Evolutionary conservation across 2,888 invertebrate species (phyloP), one percentile per base, ranked within the genome.

Genomic region (Ischnus inquisitorius): DNA sequence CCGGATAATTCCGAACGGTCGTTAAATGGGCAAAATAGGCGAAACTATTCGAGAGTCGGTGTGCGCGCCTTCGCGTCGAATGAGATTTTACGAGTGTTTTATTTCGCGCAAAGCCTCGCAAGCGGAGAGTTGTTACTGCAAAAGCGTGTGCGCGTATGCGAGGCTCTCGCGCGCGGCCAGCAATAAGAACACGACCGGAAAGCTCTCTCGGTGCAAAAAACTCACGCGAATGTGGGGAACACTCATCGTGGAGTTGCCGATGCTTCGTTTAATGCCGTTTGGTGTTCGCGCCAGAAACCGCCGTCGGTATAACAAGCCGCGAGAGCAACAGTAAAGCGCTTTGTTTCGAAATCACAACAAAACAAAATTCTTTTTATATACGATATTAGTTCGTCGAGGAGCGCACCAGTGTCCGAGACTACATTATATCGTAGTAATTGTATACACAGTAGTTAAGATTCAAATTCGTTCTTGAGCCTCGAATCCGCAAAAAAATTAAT

Each of bases 111-210:
- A 67, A 67, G 65, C 77, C 71, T 74, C 77, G 48, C 14, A 76
- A 64, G 60, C 57, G 72, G 72, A 39, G 51, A 39, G 51, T 60
- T 41, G 19, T 43, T 54, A 43, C 46, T 51, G 51, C 19, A 64
- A 46, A 75, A 72, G 68, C 57, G 57, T 51, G 39, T 69, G 60
- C 48, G 48, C 43, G 28, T 46, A 43, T 16, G 28, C 51, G 22
- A 72, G 67, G 69, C 77, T 74, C 69, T n/a, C n/a, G n/a, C 25
- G 69, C 43, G 77, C 16, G 82, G 80, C 34, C 34, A 34, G 8
- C 65, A 74, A 72, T 82, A 84, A 90, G 90, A 90, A 90, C 87
- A 86, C 89, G 90, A 88, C 90, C 90, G 90, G 91, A 91, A 90
- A 90, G 88, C 83, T 79, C 69, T 69, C 68, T 19, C 34, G 77